phyloP scores from a whole-genome alignment of 2,888 invertebrate genomes.

The Amblyjoppa fuscipennis region DNA sequence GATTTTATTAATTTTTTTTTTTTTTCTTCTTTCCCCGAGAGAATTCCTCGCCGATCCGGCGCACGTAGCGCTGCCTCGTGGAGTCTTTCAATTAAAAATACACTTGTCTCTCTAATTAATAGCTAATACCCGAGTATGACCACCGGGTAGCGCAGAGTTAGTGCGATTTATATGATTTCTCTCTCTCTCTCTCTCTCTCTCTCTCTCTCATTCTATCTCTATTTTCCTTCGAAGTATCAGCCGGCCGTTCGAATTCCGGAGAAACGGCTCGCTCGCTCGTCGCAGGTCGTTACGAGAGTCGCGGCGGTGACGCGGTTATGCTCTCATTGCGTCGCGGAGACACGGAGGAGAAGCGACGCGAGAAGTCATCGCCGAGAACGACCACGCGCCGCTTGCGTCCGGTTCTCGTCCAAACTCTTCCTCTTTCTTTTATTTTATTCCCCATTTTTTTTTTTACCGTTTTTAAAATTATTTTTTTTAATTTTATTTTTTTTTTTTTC shows the following conservation, averaged over 20 bases:
- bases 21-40: not conserved
- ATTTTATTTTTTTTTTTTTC: not conserved
- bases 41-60: not conserved
- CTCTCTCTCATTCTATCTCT: slow-evolving; percentile 4
- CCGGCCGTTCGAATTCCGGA: slow-evolving; percentile 22
- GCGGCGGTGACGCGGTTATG: slow-evolving; percentile 62
- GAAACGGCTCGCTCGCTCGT: slow-evolving; percentile 23
- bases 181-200: not conserved
- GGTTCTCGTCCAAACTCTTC: slow-evolving; percentile 10
- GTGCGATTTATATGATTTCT: slow-evolving; percentile 12
- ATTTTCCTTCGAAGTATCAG: not conserved
- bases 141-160: not conserved
- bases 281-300: slow-evolving; percentile 34
- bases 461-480: no score
- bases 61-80: not conserved
- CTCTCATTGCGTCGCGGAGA: slow-evolving; percentile 74
- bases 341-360: slow-evolving; percentile 63
- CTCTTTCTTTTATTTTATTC: slow-evolving; percentile 10
- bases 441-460: not conserved
- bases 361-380: slow-evolving; percentile 9
- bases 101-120: slow-evolving; percentile 15
- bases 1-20: not conserved
- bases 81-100: slow-evolving; percentile 16
- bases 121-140: slow-evolving; percentile 12
- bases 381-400: slow-evolving; percentile 21